Conservation (phyloP, 2,113 vertebrate genomes). For the Tychaedon coryphoeus region DNA sequence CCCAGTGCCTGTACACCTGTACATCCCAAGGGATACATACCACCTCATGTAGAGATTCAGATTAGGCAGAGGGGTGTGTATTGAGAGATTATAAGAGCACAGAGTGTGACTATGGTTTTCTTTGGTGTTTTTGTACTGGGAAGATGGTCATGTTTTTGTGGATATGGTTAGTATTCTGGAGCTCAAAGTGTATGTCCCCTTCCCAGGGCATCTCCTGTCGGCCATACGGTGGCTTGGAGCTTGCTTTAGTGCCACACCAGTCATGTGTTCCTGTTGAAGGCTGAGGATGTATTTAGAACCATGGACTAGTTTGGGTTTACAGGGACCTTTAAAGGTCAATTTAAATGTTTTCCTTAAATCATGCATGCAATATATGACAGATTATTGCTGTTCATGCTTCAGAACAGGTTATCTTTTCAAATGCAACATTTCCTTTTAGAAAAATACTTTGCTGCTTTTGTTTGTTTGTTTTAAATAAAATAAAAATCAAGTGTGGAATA, state of each 20-base stretch:
- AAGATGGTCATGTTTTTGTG: neutral
- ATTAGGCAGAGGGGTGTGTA: neutral
- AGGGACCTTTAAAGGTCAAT: neutral
- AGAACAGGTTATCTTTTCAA: neutral
- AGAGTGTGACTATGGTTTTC: neutral
- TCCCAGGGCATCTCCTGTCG: neutral
- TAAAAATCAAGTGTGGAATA: neutral
- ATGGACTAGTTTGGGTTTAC: neutral
- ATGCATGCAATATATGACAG: neutral
- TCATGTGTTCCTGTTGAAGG: neutral
- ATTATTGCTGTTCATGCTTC: neutral
- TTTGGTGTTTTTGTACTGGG: neutral
- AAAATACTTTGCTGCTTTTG: neutral
- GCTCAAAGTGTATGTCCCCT: neutral
- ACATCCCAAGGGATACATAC: neutral
- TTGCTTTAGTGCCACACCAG: neutral
- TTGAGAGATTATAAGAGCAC: neutral
- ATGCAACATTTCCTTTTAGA: neutral
- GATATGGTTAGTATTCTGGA: neutral
- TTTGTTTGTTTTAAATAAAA: neutral
- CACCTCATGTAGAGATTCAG: neutral
- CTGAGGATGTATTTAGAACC: neutral
- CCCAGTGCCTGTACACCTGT: neutral
- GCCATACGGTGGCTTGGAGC: rapidly evolving
- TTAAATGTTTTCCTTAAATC: neutral